Evolutionary conservation across 2,113 vertebrate genomes (phyloP).

Genomic region (Crypturellus undulatus): DNA sequence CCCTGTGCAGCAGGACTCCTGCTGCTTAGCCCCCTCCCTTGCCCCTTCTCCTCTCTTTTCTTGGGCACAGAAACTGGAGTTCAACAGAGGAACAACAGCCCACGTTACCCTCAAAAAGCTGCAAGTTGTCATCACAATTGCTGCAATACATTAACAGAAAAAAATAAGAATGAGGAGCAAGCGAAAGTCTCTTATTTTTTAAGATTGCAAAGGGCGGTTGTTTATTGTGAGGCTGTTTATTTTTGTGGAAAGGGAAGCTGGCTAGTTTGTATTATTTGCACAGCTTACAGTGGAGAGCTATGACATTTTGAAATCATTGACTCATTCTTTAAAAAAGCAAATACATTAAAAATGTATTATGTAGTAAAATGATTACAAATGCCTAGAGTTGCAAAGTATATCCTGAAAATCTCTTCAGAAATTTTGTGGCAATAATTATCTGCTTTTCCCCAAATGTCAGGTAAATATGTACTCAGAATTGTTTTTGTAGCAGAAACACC

Average conservation of each 20-base stretch:
- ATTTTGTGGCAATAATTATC: background rate
- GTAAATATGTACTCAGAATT: background rate
- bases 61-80: background rate
- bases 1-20: background rate
- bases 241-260: background rate
- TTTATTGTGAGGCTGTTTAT: background rate
- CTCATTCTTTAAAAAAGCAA: background rate
- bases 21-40: rapidly evolving
- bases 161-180: background rate
- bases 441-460: background rate
- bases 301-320: background rate
- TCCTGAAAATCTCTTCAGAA: background rate
- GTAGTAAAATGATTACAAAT: background rate
- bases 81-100: background rate
- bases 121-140: background rate
- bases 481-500: background rate
- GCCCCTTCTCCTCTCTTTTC: rapidly evolving
- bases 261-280: background rate
- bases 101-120: background rate
- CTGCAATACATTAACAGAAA: background rate
- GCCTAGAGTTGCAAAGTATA: background rate
- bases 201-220: background rate
- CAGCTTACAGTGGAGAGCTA: background rate
- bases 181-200: background rate
- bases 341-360: background rate